Evolutionary conservation across 2,797 vertebrate species (phyloP).

Genomic region (Botia kubotai): DNA sequence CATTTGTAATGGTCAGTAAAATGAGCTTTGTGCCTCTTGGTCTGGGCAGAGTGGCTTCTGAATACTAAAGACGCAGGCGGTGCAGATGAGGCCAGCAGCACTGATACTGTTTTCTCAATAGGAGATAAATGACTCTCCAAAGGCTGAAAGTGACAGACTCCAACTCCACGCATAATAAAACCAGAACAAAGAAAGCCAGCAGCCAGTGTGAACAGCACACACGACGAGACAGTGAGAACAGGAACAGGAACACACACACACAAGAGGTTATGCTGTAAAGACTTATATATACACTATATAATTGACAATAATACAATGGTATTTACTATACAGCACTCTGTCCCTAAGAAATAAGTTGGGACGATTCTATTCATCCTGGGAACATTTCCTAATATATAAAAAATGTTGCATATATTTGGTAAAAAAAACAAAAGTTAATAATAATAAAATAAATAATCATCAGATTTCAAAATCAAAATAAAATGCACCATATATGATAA

Average conservation of each 20-base stretch:
- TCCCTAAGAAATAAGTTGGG: no score
- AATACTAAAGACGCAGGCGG: constrained; percentile 21
- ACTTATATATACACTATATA: not conserved
- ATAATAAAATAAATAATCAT: no score
- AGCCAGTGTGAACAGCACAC: constrained; percentile 57
- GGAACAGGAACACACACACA: constrained; percentile 41
- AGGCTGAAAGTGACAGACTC: constrained; percentile 53
- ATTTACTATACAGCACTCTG: no score
- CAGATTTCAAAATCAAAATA: no score
- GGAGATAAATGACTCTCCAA: constrained; percentile 31
- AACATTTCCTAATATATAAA: no score
- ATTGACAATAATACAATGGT: no score
- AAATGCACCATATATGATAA: no score
- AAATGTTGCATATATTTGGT: no score
- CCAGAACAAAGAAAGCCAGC: constrained; percentile 56
- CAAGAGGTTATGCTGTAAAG: constrained; percentile 1
- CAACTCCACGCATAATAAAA: constrained; percentile 60
- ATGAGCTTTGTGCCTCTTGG: not conserved
- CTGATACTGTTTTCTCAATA: constrained; percentile 30
- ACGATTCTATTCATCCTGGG: no score
- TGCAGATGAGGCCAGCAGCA: constrained; percentile 27
- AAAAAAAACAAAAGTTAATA: no score
- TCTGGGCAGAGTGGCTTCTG: constrained; percentile 17
- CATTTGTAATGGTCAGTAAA: not conserved
- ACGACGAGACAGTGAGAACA: constrained; percentile 28